Percentiles rank a stretch among this genome's conserved stretches.
phyloP scores from a whole-genome alignment of 1,140 invertebrate genomes.

The Eriocheir sinensis region DNA sequence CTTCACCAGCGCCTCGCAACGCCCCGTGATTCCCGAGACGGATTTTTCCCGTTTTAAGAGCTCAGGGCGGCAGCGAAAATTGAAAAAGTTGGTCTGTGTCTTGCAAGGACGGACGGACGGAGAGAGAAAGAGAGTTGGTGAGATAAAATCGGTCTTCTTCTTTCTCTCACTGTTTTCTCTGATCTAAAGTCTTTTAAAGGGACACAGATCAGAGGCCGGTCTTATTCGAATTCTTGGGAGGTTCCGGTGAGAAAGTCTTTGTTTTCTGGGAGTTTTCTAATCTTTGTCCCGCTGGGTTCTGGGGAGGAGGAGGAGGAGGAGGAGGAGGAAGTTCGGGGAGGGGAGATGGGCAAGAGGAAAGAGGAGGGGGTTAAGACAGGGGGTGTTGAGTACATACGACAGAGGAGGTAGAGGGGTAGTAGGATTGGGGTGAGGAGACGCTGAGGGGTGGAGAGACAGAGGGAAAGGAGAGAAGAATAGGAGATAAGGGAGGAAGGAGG shows the following conservation, averaged over 20 bases:
- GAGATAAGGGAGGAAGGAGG: background rate
- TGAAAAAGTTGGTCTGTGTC: constrained; percentile 56
- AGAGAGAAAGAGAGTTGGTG: background rate
- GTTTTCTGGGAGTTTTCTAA: background rate
- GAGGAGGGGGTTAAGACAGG: background rate
- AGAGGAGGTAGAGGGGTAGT: background rate
- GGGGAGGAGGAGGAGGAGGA: background rate
- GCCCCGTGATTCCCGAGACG: background rate
- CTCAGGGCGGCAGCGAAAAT: constrained; percentile 56
- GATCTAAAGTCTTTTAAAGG: constrained; percentile 5
- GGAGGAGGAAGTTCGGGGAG: background rate
- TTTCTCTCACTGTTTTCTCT: constrained; percentile 31
- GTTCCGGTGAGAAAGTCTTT: constrained; percentile 15
- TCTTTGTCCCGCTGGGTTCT: background rate
- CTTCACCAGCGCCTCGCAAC: background rate
- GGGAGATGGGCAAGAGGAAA: background rate
- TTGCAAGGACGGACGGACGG: background rate
- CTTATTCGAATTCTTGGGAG: constrained; percentile 15
- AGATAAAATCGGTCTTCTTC: constrained; percentile 27
- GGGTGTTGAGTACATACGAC: background rate
- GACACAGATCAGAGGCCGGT: background rate
- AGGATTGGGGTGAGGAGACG: background rate
- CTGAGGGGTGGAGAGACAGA: background rate
- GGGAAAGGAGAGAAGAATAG: background rate
- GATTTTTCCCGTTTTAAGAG: constrained; percentile 69